phyloP scores from a whole-genome alignment of 2,888 invertebrate genomes.

The Myathropa florea region DNA sequence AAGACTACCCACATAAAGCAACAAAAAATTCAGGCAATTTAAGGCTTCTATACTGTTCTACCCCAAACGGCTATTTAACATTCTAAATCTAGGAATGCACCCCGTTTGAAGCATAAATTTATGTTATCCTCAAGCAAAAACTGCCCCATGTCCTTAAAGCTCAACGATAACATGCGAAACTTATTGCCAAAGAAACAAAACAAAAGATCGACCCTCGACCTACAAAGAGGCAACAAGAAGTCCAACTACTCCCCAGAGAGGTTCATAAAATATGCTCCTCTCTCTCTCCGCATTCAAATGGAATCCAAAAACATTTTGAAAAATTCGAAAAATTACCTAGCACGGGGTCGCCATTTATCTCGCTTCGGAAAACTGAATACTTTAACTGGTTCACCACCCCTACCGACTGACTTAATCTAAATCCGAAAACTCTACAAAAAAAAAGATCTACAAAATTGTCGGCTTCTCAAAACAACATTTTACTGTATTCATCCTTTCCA shows the following conservation, averaged over 20 bases:
- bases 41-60: not conserved
- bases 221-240: not conserved
- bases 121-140: constrained; percentile 35
- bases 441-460: constrained; percentile 11
- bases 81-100: not conserved
- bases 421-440: constrained; percentile 43
- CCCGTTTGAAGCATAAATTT: constrained; percentile 39
- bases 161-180: constrained; percentile 47
- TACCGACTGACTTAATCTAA: constrained; percentile 17
- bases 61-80: not conserved
- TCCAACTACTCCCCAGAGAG: constrained; percentile 59
- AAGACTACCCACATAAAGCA: no score
- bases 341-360: constrained; percentile 60
- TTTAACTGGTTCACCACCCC: not conserved
- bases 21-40: not conserved
- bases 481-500: constrained; percentile 46
- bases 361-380: constrained; percentile 23
- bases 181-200: constrained; percentile 29
- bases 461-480: constrained; percentile 44
- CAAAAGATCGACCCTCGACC: not conserved
- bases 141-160: not conserved
- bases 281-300: constrained; percentile 15
- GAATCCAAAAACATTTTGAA: constrained; percentile 63
- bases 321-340: constrained; percentile 17
- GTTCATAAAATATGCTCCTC: constrained; percentile 44